These are phyloP conservation scores for Acipenser oxyrinchus DNA, from an alignment of 2,797 vertebrate genomes.

Conservation along the genomic window DNA sequence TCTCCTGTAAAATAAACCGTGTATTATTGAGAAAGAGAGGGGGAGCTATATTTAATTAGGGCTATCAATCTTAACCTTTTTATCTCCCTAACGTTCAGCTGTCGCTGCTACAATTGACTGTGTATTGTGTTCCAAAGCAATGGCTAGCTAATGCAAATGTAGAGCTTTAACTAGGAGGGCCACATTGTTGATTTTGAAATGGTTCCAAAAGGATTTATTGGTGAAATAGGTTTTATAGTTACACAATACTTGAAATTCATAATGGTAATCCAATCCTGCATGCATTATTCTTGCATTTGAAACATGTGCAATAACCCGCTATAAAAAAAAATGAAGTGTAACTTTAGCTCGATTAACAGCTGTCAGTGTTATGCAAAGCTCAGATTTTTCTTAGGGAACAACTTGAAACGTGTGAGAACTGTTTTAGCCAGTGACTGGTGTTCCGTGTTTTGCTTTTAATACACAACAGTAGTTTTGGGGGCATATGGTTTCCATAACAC, in stretches of 20 bases:
- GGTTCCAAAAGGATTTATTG: conserved; percentile 67
- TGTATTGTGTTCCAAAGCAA: conserved; percentile 42
- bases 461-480: conserved; percentile 33
- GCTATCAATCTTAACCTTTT: conserved; percentile 71
- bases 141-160: conserved; percentile 37
- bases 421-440: conserved; percentile 36
- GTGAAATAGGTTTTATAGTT: conserved; percentile 57
- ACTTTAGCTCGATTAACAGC: conserved; percentile 61
- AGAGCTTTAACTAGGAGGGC: conserved; percentile 37
- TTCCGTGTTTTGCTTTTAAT: conserved; percentile 37
- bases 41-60: conserved; percentile 69
- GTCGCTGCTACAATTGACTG: conserved; percentile 51
- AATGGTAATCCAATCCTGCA: conserved; percentile 67
- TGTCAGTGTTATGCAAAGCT: conserved; percentile 50
- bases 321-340: conserved; percentile 59
- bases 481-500: conserved; percentile 37
- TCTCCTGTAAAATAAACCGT: conserved; percentile 73
- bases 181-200: conserved; percentile 46
- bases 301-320: conserved; percentile 52
- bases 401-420: conserved; percentile 53
- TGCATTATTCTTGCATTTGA: conserved; percentile 52
- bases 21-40: conserved; percentile 59
- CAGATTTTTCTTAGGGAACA: conserved; percentile 39
- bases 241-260: conserved; percentile 64
- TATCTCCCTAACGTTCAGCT: conserved; percentile 64